These are phyloP conservation scores for Melipona bicolor DNA, from an alignment of 2,888 invertebrate genomes.

Conservation along the genomic window DNA sequence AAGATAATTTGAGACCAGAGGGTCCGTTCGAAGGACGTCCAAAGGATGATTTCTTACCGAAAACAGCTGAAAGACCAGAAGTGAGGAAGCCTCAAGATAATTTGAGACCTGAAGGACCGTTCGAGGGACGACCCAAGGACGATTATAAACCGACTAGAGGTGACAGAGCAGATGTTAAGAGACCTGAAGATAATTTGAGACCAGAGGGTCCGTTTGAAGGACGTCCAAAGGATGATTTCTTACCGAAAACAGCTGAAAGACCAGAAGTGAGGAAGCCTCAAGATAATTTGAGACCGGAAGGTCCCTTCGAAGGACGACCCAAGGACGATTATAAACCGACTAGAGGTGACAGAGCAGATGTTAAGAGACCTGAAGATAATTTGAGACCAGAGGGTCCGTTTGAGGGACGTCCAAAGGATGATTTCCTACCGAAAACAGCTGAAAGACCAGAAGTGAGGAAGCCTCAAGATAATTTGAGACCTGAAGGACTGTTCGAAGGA, in stretches of 20 bases:
- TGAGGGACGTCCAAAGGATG: slow-evolving; percentile 20
- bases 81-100: slow-evolving; percentile 78
- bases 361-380: slow-evolving; percentile 10
- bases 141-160: slow-evolving; percentile 70
- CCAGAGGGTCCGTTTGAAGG: slow-evolving; percentile 84
- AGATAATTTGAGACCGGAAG: slow-evolving; percentile 27
- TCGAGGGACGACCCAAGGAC: no score
- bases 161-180: slow-evolving; percentile 71
- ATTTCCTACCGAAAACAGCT: not conserved
- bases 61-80: slow-evolving; percentile 78
- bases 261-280: slow-evolving; percentile 4
- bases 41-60: slow-evolving; percentile 69
- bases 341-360: not conserved
- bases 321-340: slow-evolving; percentile 4
- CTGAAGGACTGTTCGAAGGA: slow-evolving; percentile 86
- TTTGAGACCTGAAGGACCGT: no score
- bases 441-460: slow-evolving; percentile 70
- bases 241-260: slow-evolving; percentile 12
- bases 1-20: slow-evolving; percentile 85
- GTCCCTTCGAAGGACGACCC: slow-evolving; percentile 6
- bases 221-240: slow-evolving; percentile 9
- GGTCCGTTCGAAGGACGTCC: slow-evolving; percentile 81
- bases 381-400: slow-evolving; percentile 12
- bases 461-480: slow-evolving; percentile 85
- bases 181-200: slow-evolving; percentile 84